Evolutionary conservation across 1,140 invertebrate genomes (phyloP).

Genomic region (Ectropis grisescens): DNA sequence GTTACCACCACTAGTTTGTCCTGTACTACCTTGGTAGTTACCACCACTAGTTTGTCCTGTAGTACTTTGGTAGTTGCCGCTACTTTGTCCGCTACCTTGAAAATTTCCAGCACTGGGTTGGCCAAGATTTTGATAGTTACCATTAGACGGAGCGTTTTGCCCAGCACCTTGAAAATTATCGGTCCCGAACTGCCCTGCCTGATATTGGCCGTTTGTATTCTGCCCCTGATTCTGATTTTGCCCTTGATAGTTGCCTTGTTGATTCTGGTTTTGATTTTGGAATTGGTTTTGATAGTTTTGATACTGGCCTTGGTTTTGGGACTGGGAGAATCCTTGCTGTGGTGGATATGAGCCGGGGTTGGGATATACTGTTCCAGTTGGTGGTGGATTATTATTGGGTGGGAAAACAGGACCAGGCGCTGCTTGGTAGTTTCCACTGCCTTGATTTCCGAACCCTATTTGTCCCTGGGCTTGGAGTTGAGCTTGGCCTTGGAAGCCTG

Average conservation of each 20-base stretch:
- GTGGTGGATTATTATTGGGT: too few relatives aligned
- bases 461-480: conserved; percentile 21
- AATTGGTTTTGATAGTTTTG: conserved; percentile 15
- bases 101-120: too few relatives aligned
- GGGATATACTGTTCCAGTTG: too few relatives aligned
- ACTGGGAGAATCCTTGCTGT: conserved; percentile 12
- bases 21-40: too few relatives aligned
- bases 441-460: conserved; percentile 7
- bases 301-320: conserved; percentile 24
- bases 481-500: conserved; percentile 19
- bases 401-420: background rate
- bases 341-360: too few relatives aligned
- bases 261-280: conserved; percentile 20
- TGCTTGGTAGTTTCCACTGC: conserved; percentile 16
- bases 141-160: conserved; percentile 1
- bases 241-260: conserved; percentile 10
- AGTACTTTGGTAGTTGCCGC: too few relatives aligned
- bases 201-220: conserved; percentile 6
- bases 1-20: too few relatives aligned
- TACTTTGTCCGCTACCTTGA: too few relatives aligned
- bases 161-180: too few relatives aligned
- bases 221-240: conserved; percentile 6
- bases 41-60: too few relatives aligned
- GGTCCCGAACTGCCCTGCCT: conserved; percentile 15
- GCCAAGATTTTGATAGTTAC: too few relatives aligned